A percentile compares a stretch with the other conserved stretches of the same genome.
These are phyloP conservation scores for Ophioninae sp. DNA, from an alignment of 2,888 invertebrate species.

Conservation along the genomic window DNA sequence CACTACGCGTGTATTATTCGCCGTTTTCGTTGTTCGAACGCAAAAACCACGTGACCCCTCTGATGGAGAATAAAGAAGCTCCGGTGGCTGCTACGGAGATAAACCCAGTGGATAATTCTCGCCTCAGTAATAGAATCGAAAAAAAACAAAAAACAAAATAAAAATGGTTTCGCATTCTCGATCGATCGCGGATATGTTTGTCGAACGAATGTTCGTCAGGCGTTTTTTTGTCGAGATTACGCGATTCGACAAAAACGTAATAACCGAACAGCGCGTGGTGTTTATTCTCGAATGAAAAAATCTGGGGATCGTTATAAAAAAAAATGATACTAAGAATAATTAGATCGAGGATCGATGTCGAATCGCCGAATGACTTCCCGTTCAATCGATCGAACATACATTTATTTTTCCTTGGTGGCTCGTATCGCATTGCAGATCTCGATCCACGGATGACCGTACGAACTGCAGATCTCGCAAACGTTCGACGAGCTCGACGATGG, in stretches of 20 bases:
- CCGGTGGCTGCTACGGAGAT: constrained; percentile 10
- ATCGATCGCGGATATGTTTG: constrained; percentile 6
- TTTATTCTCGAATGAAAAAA: neutral
- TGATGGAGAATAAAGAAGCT: constrained; percentile 19
- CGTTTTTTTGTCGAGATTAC: neutral
- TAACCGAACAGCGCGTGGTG: neutral
- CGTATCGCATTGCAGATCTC: constrained; percentile 83
- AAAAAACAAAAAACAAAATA: neutral
- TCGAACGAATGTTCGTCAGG: neutral
- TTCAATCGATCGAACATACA: neutral
- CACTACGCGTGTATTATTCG: constrained; percentile 43
- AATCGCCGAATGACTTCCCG: neutral
- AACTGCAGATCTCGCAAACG: constrained; percentile 81
- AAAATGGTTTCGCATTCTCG: neutral
- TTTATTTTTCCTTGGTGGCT: constrained; percentile 73
- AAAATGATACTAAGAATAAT: neutral
- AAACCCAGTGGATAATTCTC: neutral
- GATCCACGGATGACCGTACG: constrained; percentile 83
- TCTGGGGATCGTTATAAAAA: neutral
- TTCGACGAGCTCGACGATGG: constrained; percentile 79
- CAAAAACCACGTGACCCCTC: constrained; percentile 29
- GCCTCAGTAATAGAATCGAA: constrained; percentile 14
- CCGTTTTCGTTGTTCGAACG: constrained; percentile 48
- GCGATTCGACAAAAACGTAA: neutral
- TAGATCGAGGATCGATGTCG: neutral